These are phyloP conservation scores for Tetranychus cinnabarinus DNA, from an alignment of 1,140 invertebrate genomes.

Conservation along the genomic window DNA sequence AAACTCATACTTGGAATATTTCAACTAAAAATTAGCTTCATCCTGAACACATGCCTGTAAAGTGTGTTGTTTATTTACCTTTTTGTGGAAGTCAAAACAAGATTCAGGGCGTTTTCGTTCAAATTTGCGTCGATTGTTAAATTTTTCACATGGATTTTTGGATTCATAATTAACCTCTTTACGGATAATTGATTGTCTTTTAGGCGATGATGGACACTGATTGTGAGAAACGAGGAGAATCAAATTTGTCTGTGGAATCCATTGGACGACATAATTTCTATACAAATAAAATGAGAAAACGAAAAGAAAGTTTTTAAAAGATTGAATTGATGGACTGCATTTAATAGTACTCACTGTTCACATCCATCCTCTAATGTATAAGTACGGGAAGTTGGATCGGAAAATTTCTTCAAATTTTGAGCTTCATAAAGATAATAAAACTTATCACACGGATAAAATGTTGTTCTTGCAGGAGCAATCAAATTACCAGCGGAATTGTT, in stretches of 20 bases:
- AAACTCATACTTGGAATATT: too few relatives aligned
- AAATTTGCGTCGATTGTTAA: constrained; percentile 22
- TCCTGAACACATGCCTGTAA: too few relatives aligned
- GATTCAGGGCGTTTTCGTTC: constrained; percentile 15
- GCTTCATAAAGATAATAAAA: constrained; percentile 62
- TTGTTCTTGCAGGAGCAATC: constrained; percentile 7
- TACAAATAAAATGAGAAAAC: constrained; percentile 10
- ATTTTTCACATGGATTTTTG: background rate
- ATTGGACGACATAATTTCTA: constrained; percentile 74
- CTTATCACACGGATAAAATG: constrained; percentile 46
- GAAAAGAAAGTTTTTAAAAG: constrained; percentile 1
- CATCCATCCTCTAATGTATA: background rate
- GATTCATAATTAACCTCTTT: constrained; percentile 35
- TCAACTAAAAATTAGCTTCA: too few relatives aligned
- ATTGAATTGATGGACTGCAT: constrained; percentile 13
- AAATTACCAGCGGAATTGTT: background rate
- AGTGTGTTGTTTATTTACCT: constrained; percentile 27
- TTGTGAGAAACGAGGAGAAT: constrained; percentile 70
- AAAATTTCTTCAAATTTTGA: constrained; percentile 22
- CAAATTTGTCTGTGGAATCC: constrained; percentile 68
- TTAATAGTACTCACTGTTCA: background rate
- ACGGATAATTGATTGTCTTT: constrained; percentile 41
- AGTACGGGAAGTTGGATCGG: background rate
- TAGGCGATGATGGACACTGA: constrained; percentile 55
- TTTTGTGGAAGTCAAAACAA: constrained; percentile 66